Evolutionary conservation across 1,140 invertebrate genomes (phyloP).

Genomic region (Argopecten irradians): DNA sequence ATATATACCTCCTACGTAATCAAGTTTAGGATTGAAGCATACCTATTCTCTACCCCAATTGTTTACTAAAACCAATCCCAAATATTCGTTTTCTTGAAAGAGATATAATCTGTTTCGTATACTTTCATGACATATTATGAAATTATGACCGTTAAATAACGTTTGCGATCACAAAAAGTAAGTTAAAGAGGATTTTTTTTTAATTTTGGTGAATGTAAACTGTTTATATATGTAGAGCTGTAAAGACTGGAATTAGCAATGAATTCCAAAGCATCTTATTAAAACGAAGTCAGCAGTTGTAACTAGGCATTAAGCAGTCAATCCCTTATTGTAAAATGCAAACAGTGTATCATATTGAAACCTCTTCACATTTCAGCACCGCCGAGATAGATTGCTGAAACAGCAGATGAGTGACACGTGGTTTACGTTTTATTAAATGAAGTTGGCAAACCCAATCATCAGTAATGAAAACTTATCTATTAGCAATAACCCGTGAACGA

Average conservation of each 20-base stretch:
- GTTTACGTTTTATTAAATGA: background rate
- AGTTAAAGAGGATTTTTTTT: no score
- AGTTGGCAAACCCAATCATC: background rate
- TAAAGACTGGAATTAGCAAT: background rate
- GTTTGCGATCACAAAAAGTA: no score
- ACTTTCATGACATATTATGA: no score
- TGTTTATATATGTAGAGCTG: background rate
- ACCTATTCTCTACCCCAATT: no score
- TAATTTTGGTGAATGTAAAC: background rate
- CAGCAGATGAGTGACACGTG: background rate
- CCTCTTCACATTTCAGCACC: background rate
- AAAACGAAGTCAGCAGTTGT: background rate
- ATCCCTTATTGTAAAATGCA: background rate
- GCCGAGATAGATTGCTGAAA: background rate
- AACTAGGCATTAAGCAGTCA: background rate
- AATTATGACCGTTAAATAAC: no score
- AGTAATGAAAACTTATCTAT: background rate
- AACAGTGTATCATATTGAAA: background rate
- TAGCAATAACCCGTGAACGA: background rate
- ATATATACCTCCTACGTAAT: no score
- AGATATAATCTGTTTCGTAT: no score
- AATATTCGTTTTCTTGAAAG: no score
- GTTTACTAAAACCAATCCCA: no score
- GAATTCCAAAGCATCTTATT: background rate
- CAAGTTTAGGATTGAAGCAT: no score